phyloP scores from a whole-genome alignment of 2,888 invertebrate species.

The Hipparchia semele region DNA sequence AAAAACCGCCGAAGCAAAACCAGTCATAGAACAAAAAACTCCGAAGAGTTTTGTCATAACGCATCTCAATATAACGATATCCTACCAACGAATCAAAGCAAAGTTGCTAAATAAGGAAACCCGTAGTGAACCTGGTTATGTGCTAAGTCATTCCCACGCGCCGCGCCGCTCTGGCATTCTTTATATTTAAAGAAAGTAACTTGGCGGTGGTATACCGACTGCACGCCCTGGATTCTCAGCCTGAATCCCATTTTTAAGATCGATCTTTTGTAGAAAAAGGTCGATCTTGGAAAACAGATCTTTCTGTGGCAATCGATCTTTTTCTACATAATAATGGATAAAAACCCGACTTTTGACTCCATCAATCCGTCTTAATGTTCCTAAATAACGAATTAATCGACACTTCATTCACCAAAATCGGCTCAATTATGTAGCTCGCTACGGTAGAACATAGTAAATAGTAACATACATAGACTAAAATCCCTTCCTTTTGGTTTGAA shows the following conservation, averaged over 20 bases:
- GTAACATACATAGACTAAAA: no score
- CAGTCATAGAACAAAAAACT: no score
- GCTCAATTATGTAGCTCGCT: no score
- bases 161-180: constrained; percentile 14
- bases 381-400: no score
- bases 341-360: no score
- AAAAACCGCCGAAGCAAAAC: no score
- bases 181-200: constrained; percentile 20
- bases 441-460: no score
- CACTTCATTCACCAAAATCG: no score
- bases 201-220: constrained; percentile 17
- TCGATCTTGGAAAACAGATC: neutral
- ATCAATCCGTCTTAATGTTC: no score
- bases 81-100: neutral
- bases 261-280: no score
- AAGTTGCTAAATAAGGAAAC: neutral
- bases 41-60: no score
- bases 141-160: constrained; percentile 20
- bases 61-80: neutral
- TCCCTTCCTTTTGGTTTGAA: no score
- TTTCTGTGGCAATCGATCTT: neutral
- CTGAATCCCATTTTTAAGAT: neutral
- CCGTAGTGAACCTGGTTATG: constrained; percentile 6
- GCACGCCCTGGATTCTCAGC: constrained; percentile 17
- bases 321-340: neutral